Evolutionary conservation across 2,888 invertebrate genomes (phyloP), one percentile per base, ranked within the genome.

Genomic region (Tholera decimalis): DNA sequence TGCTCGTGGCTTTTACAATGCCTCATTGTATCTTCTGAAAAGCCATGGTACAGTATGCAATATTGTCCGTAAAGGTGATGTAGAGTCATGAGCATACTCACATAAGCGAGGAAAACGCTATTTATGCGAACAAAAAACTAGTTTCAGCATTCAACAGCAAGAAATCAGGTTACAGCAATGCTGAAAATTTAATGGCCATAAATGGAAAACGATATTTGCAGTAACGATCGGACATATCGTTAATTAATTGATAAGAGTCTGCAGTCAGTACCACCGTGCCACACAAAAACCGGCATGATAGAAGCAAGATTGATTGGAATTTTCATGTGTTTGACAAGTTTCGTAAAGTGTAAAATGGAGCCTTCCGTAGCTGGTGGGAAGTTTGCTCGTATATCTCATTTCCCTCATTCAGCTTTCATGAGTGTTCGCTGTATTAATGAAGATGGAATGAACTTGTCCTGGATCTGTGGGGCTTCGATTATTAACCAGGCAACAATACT

Each of bases 381-480:
- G 8, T 44, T 11, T 6, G 55, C 61, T 7, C 22, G 18, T 3
- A 63, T 73, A 43, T 43, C 51, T 13, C 1, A 41, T 2, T 73
- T 67, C 6, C 58, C 59, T 1, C 43, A 83, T 44, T 80, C 81
- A 1, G 81, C 64, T 1, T 78, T 77, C 26, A 51, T 83, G 13
- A 47, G 44, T 20, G 39, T 68, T 4, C 3, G 39, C 0, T 82
- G 79, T 46, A 2, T 30, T 1, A 20, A 44, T 5, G 22, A 44
- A 2, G 6, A 24, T 0, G 22, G 63, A 46, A 0, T 5, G 1
- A 60, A 55, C 4, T 0, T 61, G 51, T 4, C 50, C 47, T 80
- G 84, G 85, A 55, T 71, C 37, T 77, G 79, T 51, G 65, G 72
- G 4, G 69, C 65, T 1, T 83, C 85, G 0, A 71, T 85, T 20